These are phyloP conservation scores for Rhegmatorhina hoffmannsi DNA, from an alignment of 2,113 vertebrate genomes.

Conservation along the genomic window DNA sequence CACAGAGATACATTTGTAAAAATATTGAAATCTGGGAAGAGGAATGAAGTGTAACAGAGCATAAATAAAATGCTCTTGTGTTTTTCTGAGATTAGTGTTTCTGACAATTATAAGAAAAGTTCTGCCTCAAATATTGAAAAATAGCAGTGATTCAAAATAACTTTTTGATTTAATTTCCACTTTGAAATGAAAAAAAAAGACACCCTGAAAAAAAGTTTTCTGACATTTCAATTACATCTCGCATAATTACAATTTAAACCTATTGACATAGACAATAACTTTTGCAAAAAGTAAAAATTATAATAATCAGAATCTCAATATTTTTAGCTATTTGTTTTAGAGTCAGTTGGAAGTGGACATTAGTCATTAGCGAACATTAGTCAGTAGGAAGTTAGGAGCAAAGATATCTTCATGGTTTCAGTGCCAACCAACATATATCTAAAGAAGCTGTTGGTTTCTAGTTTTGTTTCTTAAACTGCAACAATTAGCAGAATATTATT, in stretches of 20 bases:
- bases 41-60: slow-evolving; percentile 1
- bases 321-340: not conserved
- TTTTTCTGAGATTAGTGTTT: not conserved
- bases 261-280: not conserved
- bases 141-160: not conserved
- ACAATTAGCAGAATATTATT: not conserved
- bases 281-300: not conserved
- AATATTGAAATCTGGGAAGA: slow-evolving; percentile 40
- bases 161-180: not conserved
- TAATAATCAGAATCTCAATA: not conserved
- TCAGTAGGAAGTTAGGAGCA: not conserved
- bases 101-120: not conserved
- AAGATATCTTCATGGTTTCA: not conserved
- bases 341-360: not conserved
- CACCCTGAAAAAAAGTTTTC: not conserved
- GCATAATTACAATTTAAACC: not conserved
- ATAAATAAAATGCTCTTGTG: slow-evolving; percentile 26
- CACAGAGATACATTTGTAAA: slow-evolving; percentile 1
- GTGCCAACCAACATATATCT: not conserved
- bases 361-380: too few species aligned
- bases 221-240: not conserved
- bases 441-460: not conserved
- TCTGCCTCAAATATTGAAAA: not conserved
- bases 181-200: not conserved
- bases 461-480: not conserved